A percentile compares a stretch with the other conserved stretches of the same genome.
Evolutionary conservation across 2,888 invertebrate species (phyloP).

Genomic region (Tuberolachnus salignus): DNA sequence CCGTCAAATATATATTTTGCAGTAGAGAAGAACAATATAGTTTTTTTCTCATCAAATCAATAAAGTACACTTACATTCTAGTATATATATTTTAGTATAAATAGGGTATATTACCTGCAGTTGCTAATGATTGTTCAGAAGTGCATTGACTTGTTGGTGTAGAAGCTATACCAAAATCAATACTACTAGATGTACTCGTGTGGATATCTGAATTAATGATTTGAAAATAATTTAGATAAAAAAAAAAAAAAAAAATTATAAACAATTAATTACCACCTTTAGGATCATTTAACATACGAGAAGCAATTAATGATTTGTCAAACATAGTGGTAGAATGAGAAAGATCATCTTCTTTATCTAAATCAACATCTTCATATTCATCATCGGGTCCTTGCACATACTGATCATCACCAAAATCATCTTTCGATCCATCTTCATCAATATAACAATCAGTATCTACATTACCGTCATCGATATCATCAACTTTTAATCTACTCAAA

Average conservation of each 20-base stretch:
- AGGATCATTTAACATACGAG: conserved; percentile 52
- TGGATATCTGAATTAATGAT: conserved; percentile 32
- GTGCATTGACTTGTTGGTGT: conserved; percentile 27
- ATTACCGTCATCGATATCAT: conserved; percentile 51
- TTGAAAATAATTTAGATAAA: conserved; percentile 3
- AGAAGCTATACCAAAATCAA: conserved; percentile 49
- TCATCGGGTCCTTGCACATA: conserved; percentile 44
- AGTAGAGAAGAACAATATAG: background rate
- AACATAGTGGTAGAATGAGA: conserved; percentile 40
- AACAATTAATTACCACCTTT: conserved; percentile 41
- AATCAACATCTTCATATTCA: conserved; percentile 49
- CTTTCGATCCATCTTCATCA: conserved; percentile 50
- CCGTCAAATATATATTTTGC: conserved; percentile 44
- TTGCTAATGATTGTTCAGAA: conserved; percentile 37
- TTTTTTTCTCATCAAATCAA: conserved; percentile 4
- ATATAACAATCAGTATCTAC: conserved; percentile 42
- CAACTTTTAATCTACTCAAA: conserved; percentile 46
- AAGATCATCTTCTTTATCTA: conserved; percentile 41
- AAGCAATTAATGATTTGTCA: conserved; percentile 47
- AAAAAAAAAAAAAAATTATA: conserved; percentile 11
- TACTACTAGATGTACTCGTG: conserved; percentile 37
- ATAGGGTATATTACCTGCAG: conserved; percentile 51
- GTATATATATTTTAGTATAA: background rate
- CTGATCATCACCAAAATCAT: conserved; percentile 42
- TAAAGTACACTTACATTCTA: conserved; percentile 27